Percentiles rank a stretch among this genome's conserved stretches.
These are phyloP conservation scores for Cynopterus sphinx DNA, from an alignment of 2,797 vertebrate species.

Conservation along the genomic window DNA sequence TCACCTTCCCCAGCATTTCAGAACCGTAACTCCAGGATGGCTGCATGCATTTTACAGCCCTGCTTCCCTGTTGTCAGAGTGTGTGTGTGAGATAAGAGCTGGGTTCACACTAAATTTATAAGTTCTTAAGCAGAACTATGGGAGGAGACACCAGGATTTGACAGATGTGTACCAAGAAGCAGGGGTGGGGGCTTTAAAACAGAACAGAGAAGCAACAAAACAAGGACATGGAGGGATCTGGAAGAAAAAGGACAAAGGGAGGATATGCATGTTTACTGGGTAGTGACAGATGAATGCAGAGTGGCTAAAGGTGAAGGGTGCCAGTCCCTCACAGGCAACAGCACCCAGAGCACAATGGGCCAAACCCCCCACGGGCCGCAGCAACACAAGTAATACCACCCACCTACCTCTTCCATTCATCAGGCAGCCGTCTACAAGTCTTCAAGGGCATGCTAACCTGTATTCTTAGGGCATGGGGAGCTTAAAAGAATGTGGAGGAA, in stretches of 20 bases:
- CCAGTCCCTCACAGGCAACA: neutral
- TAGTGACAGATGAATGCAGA: neutral
- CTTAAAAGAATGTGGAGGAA: neutral
- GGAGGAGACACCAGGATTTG: neutral
- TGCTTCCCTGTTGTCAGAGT: neutral
- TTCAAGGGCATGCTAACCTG: neutral
- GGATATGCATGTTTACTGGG: accelerated
- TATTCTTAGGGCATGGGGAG: neutral
- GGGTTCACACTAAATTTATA: too few species aligned
- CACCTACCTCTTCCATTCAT: neutral
- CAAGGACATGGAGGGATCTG: accelerated
- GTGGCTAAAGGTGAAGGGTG: accelerated
- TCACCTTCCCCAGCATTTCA: neutral
- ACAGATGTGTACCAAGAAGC: accelerated
- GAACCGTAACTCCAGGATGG: neutral
- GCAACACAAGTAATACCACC: neutral
- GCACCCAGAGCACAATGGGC: neutral
- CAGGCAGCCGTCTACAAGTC: neutral
- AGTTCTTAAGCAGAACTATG: neutral
- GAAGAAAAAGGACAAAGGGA: accelerated
- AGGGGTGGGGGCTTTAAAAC: neutral
- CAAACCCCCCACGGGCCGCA: neutral
- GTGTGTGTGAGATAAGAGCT: neutral
- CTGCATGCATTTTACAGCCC: neutral
- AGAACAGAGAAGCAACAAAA: neutral